phyloP scores from a whole-genome alignment of 2,797 vertebrate genomes.

The Lepus townsendii region DNA sequence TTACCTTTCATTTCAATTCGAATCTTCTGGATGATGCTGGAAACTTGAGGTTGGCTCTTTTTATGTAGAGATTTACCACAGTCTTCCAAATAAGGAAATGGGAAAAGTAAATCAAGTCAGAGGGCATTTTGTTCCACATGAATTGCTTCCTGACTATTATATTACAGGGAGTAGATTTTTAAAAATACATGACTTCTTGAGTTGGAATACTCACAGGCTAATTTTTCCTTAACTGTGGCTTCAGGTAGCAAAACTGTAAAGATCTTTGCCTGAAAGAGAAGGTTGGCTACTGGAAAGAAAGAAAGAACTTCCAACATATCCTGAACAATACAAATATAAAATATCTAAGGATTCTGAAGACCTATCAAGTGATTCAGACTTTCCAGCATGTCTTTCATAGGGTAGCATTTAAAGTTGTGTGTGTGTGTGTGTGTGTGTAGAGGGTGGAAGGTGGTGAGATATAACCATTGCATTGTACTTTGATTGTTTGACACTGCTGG shows the following conservation, averaged over 20 bases:
- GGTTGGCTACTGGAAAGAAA: background rate
- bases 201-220: background rate
- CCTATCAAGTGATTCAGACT: conserved; percentile 32
- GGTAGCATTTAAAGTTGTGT: background rate
- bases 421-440: no score
- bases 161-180: conserved; percentile 1
- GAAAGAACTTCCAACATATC: background rate
- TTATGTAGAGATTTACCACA: conserved; percentile 27
- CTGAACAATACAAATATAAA: background rate
- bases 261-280: conserved; percentile 51
- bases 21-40: conserved; percentile 28
- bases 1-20: conserved; percentile 35
- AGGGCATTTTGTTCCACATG: background rate
- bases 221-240: conserved; percentile 44
- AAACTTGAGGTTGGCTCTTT: conserved; percentile 33
- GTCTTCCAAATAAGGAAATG: conserved; percentile 48
- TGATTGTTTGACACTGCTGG: conserved; percentile 25
- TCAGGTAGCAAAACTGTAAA: conserved; percentile 38
- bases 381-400: background rate
- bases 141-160: background rate
- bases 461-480: background rate
- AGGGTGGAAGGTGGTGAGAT: no score
- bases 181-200: conserved; percentile 30
- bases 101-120: conserved; percentile 40
- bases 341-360: background rate